These are phyloP conservation scores for Caiman crocodilus DNA, from an alignment of 2,797 vertebrate species.

Conservation along the genomic window DNA sequence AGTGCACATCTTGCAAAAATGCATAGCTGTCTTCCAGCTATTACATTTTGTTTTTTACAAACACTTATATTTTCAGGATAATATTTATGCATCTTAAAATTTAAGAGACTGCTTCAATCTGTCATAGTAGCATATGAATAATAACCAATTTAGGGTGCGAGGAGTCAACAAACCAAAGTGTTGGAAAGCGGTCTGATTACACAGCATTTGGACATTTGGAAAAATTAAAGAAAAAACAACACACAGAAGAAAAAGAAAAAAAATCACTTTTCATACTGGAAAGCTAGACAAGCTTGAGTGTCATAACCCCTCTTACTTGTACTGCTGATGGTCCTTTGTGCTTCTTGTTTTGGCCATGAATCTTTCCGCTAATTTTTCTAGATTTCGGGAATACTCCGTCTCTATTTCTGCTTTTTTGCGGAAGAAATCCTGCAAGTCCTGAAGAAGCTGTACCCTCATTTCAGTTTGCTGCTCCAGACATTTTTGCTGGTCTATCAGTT, in stretches of 20 bases:
- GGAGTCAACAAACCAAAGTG: not conserved
- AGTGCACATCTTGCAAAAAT: not conserved
- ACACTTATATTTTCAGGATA: not conserved
- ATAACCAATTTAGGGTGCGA: not conserved
- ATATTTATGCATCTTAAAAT: not conserved
- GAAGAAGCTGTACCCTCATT: conserved; percentile 96
- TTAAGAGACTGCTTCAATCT: not conserved
- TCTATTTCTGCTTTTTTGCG: conserved; percentile 98
- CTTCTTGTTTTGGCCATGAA: conserved; percentile 99
- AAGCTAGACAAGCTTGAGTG: not conserved
- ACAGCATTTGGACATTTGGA: not conserved
- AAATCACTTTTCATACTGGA: not conserved
- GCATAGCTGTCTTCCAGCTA: not conserved
- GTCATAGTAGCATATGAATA: not conserved
- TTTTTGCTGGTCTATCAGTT: conserved; percentile 98
- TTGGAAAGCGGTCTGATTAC: rapidly evolving
- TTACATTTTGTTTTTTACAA: not conserved
- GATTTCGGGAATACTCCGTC: conserved; percentile 96
- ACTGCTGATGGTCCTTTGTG: conserved; percentile 98
- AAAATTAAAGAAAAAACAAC: not conserved
- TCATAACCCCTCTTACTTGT: conserved; percentile 87
- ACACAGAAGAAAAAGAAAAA: not conserved
- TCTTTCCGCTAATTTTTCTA: conserved; percentile 97
- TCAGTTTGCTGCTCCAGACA: conserved; percentile 98
- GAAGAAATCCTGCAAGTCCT: conserved; percentile 99